A percentile compares a stretch with the other conserved stretches of the same genome.
Conservation (phyloP, 2,797 vertebrate species). For the Spondyliosoma cantharus region DNA sequence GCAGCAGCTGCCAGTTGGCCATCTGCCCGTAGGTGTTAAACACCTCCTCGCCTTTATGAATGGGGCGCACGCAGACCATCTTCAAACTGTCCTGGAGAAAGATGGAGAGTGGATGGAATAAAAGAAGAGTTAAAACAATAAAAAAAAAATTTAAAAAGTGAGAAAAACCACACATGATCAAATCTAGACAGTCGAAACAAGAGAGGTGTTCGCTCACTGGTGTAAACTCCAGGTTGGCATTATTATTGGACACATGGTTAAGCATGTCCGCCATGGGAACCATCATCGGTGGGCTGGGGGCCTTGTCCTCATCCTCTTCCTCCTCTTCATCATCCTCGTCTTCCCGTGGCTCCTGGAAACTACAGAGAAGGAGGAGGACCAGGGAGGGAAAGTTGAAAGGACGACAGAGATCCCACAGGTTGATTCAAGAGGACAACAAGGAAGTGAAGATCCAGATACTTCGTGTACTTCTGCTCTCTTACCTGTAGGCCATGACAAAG, state of each 20-base stretch:
- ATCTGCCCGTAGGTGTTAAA: constrained; percentile 97
- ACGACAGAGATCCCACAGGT: neutral
- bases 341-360: constrained; percentile 92
- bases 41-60: constrained; percentile 89
- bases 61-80: constrained; percentile 88
- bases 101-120: neutral
- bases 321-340: constrained; percentile 77
- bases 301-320: constrained; percentile 85
- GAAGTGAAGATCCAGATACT: neutral
- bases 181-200: neutral
- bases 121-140: neutral
- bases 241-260: constrained; percentile 93
- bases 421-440: too few relatives aligned
- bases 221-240: constrained; percentile 92
- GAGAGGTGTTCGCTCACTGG: constrained; percentile 80
- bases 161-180: neutral
- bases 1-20: constrained; percentile 97
- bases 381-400: neutral
- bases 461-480: constrained; percentile 41
- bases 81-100: constrained; percentile 86
- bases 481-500: constrained; percentile 99
- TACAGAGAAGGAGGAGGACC: constrained; percentile 60
- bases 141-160: too few relatives aligned
- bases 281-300: constrained; percentile 92
- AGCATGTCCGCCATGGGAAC: constrained; percentile 97